These are phyloP conservation scores for Circaetus cinerascens DNA, from an alignment of 2,113 vertebrate genomes.

Conservation along the genomic window DNA sequence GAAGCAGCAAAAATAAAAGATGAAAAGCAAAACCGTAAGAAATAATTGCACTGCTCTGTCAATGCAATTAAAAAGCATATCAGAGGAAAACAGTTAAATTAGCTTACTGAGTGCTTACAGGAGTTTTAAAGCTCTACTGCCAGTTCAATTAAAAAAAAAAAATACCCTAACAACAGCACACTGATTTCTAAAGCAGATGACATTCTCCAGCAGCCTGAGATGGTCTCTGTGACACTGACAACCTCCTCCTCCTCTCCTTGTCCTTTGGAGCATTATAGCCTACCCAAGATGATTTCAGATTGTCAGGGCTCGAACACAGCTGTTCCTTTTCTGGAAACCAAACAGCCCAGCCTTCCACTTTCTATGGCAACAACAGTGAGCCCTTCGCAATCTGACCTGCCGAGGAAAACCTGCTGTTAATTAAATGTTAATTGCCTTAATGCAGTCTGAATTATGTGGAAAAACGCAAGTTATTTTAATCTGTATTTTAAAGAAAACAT, in stretches of 20 bases:
- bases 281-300: constrained; percentile 45
- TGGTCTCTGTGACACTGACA: constrained; percentile 72
- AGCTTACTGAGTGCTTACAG: background rate
- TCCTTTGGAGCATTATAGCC: constrained; percentile 38
- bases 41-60: constrained; percentile 20
- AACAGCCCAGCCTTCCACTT: constrained; percentile 54
- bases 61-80: background rate
- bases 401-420: constrained; percentile 82
- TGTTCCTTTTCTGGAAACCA: constrained; percentile 59
- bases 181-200: constrained; percentile 63
- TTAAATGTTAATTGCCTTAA: constrained; percentile 91
- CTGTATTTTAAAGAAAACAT: constrained; percentile 71
- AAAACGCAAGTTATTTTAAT: constrained; percentile 72
- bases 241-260: constrained; percentile 4
- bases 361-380: constrained; percentile 66
- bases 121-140: constrained; percentile 48
- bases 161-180: constrained; percentile 30
- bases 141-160: constrained; percentile 62
- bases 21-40: background rate
- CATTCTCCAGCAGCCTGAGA: constrained; percentile 65
- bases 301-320: constrained; percentile 51
- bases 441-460: constrained; percentile 68
- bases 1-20: background rate
- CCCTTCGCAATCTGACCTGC: constrained; percentile 79
- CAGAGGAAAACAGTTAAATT: constrained; percentile 63